Conservation (phyloP, 1,140 invertebrate genomes). For the Trigoniulus corallinus region DNA sequence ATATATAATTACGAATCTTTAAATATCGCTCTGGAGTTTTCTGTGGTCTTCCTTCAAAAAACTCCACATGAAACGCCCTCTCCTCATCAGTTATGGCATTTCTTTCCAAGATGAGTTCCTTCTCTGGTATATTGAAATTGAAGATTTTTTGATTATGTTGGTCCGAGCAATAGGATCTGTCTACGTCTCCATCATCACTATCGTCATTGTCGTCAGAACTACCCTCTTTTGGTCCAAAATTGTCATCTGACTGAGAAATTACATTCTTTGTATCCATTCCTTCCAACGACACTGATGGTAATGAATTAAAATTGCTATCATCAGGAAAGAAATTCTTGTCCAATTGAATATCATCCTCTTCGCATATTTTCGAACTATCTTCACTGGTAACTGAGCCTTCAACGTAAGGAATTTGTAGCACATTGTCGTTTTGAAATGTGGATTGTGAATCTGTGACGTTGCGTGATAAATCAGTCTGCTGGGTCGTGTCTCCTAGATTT, state of each 20-base stretch:
- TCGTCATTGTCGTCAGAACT: constrained; percentile 7
- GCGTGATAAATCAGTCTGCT: too few relatives aligned
- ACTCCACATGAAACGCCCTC: constrained; percentile 36
- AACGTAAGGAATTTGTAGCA: constrained; percentile 10
- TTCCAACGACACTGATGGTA: constrained; percentile 6
- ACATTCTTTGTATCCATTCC: constrained; percentile 6
- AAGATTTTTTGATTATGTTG: constrained; percentile 21
- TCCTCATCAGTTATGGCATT: constrained; percentile 34
- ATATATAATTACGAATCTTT: constrained; percentile 40
- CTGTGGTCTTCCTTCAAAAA: constrained; percentile 36
- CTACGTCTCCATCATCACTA: constrained; percentile 10
- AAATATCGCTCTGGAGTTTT: constrained; percentile 42
- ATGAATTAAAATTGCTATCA: constrained; percentile 13
- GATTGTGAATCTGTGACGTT: neutral
- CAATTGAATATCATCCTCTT: too few relatives aligned
- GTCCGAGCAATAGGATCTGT: constrained; percentile 15
- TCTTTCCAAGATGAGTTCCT: constrained; percentile 27
- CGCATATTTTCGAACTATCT: too few relatives aligned
- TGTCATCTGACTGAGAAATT: constrained; percentile 9
- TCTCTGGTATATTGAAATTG: constrained; percentile 25
- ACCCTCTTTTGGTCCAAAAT: constrained; percentile 10
- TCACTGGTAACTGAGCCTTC: too few relatives aligned
- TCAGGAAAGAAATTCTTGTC: constrained; percentile 12
- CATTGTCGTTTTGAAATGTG: constrained; percentile 5
- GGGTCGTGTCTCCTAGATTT: too few relatives aligned